phyloP scores from a whole-genome alignment of 2,888 invertebrate genomes.

The Pheosia tremula region DNA sequence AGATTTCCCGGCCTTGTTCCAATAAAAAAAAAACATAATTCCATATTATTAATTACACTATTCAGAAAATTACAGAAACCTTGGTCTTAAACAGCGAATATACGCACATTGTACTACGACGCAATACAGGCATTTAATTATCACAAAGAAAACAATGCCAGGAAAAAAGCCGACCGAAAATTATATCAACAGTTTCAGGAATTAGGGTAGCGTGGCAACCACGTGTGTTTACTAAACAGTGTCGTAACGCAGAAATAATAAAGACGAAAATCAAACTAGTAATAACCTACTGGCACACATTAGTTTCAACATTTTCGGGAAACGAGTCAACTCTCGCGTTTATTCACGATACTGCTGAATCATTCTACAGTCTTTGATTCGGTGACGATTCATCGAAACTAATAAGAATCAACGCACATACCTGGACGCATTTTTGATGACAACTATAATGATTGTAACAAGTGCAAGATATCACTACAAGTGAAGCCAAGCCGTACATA shows the following conservation, averaged over 20 bases:
- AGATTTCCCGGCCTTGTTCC: too few relatives aligned
- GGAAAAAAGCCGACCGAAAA: not conserved
- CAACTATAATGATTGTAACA: slow-evolving; percentile 11
- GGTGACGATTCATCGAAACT: not conserved
- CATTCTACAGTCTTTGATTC: not conserved
- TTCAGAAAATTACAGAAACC: not conserved
- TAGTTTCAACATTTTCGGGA: not conserved
- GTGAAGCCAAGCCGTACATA: slow-evolving; percentile 34
- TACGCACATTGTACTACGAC: not conserved
- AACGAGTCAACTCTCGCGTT: not conserved
- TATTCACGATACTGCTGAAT: not conserved
- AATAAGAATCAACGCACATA: not conserved
- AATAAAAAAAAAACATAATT: too few relatives aligned
- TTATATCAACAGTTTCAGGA: not conserved
- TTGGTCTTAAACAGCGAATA: not conserved
- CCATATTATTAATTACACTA: not conserved
- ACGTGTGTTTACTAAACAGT: not conserved
- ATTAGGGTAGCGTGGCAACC: not conserved
- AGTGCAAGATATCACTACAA: slow-evolving; percentile 20
- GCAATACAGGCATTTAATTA: not conserved
- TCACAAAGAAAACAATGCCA: not conserved
- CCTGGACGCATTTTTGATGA: slow-evolving; percentile 12
- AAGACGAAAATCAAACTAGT: not conserved
- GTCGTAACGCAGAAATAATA: not conserved
- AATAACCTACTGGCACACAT: slow-evolving; percentile 4